Evolutionary conservation across 2,888 invertebrate species (phyloP).

Genomic region (Aporophyla nigra): DNA sequence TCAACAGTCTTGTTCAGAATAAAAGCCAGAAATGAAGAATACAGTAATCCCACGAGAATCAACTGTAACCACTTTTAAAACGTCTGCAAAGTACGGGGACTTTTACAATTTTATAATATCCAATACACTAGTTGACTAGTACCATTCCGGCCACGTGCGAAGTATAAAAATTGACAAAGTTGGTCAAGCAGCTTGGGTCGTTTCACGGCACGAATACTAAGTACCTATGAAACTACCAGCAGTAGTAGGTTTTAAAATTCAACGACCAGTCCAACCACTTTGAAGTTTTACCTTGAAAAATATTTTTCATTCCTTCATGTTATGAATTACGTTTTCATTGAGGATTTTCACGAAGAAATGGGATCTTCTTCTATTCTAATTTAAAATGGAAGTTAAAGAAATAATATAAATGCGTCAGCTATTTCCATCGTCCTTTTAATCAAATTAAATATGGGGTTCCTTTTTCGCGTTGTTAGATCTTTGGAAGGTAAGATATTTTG

Average conservation of each 20-base stretch:
- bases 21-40: not conserved
- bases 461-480: constrained; percentile 17
- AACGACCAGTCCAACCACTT: constrained; percentile 36
- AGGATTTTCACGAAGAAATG: not conserved
- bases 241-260: constrained; percentile 56
- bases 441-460: constrained; percentile 38
- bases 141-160: constrained; percentile 57
- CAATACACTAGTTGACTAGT: constrained; percentile 19
- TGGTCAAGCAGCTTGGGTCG: constrained; percentile 64
- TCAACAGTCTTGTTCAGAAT: too few relatives aligned
- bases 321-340: constrained; percentile 31
- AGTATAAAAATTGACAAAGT: constrained; percentile 71
- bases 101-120: constrained; percentile 61
- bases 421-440: constrained; percentile 21
- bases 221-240: constrained; percentile 43
- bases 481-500: constrained; percentile 14
- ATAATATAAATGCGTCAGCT: constrained; percentile 16
- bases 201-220: constrained; percentile 61
- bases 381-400: constrained; percentile 37
- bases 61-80: constrained; percentile 47
- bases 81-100: constrained; percentile 43
- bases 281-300: constrained; percentile 41
- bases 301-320: constrained; percentile 30
- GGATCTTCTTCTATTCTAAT: constrained; percentile 24
- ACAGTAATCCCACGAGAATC: constrained; percentile 4